phyloP scores from a whole-genome alignment of 2,888 invertebrate genomes.

The Melanargia galathea region DNA sequence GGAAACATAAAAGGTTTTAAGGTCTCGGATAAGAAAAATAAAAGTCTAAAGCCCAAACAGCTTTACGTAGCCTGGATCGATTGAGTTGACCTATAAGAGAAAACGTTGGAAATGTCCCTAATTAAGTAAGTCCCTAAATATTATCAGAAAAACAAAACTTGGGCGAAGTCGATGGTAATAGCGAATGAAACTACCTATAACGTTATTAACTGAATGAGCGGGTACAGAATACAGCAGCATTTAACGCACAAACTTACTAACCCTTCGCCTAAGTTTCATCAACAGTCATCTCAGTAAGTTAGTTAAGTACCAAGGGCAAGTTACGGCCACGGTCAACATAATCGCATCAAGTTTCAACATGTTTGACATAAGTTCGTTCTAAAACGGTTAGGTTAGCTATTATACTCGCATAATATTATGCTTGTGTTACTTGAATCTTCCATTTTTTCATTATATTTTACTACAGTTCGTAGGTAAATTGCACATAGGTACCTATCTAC shows the following conservation, averaged over 20 bases:
- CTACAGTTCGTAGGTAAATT: too few species aligned
- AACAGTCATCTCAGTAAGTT: constrained; percentile 15
- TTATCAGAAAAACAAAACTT: neutral
- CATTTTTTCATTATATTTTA: neutral
- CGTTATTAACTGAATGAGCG: neutral
- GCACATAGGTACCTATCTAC: too few species aligned
- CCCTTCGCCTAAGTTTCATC: constrained; percentile 1
- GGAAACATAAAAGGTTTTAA: too few species aligned
- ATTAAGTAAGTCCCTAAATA: too few species aligned
- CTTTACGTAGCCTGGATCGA: too few species aligned
- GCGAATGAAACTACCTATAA: neutral
- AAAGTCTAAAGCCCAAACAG: too few species aligned
- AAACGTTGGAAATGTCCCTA: too few species aligned
- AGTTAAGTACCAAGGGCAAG: constrained; percentile 6
- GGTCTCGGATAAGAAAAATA: too few species aligned
- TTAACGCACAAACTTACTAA: constrained; percentile 7
- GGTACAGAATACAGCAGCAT: neutral
- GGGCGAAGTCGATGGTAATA: neutral
- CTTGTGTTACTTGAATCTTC: neutral
- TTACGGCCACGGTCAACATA: constrained; percentile 8
- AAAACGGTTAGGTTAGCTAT: neutral
- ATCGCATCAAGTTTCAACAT: constrained; percentile 15
- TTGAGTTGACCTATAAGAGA: too few species aligned
- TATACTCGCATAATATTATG: too few species aligned
- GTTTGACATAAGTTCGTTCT: constrained; percentile 1